Evolutionary conservation across 2,113 vertebrate species (phyloP), one percentile per base, ranked within the genome.

Genomic region (Spea bombifrons): DNA sequence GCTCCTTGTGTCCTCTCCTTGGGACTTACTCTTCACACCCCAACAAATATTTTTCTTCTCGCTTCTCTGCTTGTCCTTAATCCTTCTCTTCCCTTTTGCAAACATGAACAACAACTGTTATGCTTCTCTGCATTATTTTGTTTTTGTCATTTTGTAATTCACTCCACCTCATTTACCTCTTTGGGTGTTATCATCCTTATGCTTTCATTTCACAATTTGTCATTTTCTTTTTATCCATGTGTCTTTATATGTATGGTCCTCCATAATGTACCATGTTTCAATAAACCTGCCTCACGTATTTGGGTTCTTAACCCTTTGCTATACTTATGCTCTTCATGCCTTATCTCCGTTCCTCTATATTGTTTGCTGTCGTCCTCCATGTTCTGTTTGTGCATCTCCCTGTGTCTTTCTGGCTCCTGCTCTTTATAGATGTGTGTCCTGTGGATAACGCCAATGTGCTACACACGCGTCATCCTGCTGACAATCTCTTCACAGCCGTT

Each of bases 401-500:
- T 77, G 8, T 65, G 67, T 30, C 72, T 86, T 75, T 82, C 81
- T 85, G 86, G 81, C 85, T 80, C 8, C 76, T 68, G 78, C 78
- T 80, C 71, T 80, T 50, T 80, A 68, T 80, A 80, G 78, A 80
- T 80, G 78, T 80, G 64, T 74, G 78, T 80, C 78, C 78, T 80
- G 65, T 7, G 0, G 86, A 85, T 57, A 84, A 0, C 92, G 95
- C 95, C 94, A 88, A 67, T 90, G 84, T 94, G 90, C 85, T 81
- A 78, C 83, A 85, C 84, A 76, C 88, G 89, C 95, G 90, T 92
- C 91, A 92, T 89, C 92, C 87, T 85, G 92, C 88, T 95, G 95
- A 94, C 95, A 86, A 87, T 94, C 92, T 97, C 92, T 98, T 94
- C 95, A 94, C 96, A 99, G 97, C 98, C 94, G 97, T 96, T 91